Evolutionary conservation across 1,140 invertebrate genomes (phyloP).

Genomic region (Solenopsis invicta): DNA sequence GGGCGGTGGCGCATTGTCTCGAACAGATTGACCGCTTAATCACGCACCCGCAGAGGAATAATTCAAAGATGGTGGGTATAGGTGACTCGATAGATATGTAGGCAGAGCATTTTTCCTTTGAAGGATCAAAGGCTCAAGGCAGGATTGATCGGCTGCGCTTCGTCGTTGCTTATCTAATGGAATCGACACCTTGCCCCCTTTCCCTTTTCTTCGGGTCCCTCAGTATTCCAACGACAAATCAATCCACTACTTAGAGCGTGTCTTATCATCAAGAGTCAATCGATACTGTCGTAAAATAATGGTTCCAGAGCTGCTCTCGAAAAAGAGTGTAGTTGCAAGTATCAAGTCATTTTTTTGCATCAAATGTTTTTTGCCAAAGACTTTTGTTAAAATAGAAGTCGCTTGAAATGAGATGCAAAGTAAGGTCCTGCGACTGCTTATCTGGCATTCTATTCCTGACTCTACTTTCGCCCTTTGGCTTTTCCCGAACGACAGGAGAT

Average conservation of each 20-base stretch:
- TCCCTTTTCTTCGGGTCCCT: neutral
- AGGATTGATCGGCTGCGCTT: constrained; percentile 39
- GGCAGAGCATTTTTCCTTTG: constrained; percentile 14
- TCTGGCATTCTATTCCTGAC: neutral
- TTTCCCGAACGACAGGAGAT: constrained; percentile 2
- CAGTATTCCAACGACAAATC: constrained; percentile 3
- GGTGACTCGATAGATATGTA: constrained; percentile 39
- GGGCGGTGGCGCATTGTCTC: constrained; percentile 83
- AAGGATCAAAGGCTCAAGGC: neutral
- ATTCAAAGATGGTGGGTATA: constrained; percentile 58
- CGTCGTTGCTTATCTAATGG: constrained; percentile 38
- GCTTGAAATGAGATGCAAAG: neutral
- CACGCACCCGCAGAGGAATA: constrained; percentile 77
- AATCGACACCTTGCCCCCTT: neutral
- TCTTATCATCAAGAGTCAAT: neutral
- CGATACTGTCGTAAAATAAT: neutral
- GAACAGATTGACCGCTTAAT: constrained; percentile 83
- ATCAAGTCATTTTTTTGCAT: too few relatives aligned
- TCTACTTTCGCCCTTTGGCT: neutral
- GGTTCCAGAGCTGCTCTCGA: neutral
- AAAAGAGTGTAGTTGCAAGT: neutral
- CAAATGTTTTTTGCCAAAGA: neutral
- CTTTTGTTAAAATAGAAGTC: neutral
- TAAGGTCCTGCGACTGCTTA: neutral
- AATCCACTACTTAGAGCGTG: neutral